These are phyloP conservation scores for Arvicanthis niloticus DNA, from an alignment of 2,113 vertebrate genomes.

Conservation along the genomic window DNA sequence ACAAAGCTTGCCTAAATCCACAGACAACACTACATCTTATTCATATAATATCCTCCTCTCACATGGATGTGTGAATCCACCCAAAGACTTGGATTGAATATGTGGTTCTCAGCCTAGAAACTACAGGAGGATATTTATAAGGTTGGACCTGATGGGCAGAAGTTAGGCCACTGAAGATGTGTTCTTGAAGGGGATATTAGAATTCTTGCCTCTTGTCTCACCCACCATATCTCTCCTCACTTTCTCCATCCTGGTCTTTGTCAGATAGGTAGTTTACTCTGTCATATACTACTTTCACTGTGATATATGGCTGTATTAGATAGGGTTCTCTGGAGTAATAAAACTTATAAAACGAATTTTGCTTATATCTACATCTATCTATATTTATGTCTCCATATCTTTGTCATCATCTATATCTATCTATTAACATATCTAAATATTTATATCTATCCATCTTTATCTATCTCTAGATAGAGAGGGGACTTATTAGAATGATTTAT, in stretches of 20 bases:
- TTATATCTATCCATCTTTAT: background rate
- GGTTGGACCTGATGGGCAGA: background rate
- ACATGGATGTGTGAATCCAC: background rate
- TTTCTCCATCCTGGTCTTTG: background rate
- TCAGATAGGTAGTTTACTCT: background rate
- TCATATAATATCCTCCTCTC: background rate
- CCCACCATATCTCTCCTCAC: background rate
- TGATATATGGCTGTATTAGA: background rate
- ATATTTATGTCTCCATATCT: background rate
- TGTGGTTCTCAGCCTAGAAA: background rate
- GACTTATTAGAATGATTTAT: background rate
- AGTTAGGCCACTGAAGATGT: background rate
- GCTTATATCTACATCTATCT: background rate
- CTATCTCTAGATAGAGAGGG: background rate
- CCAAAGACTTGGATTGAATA: background rate
- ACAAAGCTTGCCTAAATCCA: background rate
- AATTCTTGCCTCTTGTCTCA: background rate
- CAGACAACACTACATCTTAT: background rate
- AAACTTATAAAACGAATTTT: background rate
- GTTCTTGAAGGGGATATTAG: background rate
- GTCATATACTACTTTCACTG: background rate
- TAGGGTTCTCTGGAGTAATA: background rate
- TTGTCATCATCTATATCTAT: background rate
- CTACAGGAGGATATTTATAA: background rate
- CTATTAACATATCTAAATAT: background rate